Percentiles rank a stretch among this genome's conserved stretches.
phyloP scores from a whole-genome alignment of 2,113 vertebrate species.

The Myocastor coypus region DNA sequence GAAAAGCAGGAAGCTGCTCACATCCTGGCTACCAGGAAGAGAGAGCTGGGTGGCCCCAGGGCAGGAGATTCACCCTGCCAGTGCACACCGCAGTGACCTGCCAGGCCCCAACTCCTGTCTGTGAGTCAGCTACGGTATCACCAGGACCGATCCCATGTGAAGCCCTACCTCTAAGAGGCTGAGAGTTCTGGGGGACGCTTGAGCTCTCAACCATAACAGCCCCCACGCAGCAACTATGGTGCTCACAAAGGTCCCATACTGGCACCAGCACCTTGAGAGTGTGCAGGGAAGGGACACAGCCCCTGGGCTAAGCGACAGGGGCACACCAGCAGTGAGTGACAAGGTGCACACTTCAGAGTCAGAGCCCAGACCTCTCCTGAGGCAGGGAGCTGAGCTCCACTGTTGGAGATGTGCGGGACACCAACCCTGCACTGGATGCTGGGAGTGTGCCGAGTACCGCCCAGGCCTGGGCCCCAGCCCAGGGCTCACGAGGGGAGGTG shows the following conservation, averaged over 20 bases:
- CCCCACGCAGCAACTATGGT: rapidly evolving
- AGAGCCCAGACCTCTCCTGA: rapidly evolving
- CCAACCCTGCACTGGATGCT: rapidly evolving
- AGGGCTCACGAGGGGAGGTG: rapidly evolving
- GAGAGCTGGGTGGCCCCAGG: neutral
- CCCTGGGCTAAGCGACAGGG: rapidly evolving
- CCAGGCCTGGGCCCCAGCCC: rapidly evolving
- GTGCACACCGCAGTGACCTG: neutral
- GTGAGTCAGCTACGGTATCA: neutral
- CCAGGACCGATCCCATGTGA: neutral
- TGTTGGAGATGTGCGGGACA: rapidly evolving
- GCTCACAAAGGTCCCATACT: neutral
- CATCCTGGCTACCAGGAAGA: neutral
- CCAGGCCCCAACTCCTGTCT: neutral
- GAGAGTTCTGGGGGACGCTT: neutral
- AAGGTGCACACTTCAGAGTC: rapidly evolving
- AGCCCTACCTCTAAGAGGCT: neutral
- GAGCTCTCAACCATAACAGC: neutral
- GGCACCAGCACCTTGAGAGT: rapidly evolving
- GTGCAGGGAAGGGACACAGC: rapidly evolving
- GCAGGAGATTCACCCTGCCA: neutral
- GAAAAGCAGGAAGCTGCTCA: neutral
- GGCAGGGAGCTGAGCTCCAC: rapidly evolving
- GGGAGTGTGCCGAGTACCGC: rapidly evolving
- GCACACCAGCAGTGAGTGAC: rapidly evolving